Evolutionary conservation across 2,888 invertebrate genomes (phyloP).

Genomic region (Labia minor): DNA sequence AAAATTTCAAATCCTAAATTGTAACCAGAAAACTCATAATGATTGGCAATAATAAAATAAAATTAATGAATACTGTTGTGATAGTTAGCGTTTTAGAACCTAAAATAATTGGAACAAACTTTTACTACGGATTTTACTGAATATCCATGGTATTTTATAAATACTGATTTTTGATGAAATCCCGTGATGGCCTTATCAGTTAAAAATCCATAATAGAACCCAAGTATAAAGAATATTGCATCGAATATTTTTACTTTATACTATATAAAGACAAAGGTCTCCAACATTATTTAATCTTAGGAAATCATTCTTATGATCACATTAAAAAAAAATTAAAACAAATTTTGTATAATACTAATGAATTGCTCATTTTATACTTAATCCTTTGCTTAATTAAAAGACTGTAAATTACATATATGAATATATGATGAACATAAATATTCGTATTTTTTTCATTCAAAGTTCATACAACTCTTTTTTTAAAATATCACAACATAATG

Average conservation of each 20-base stretch:
- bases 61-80: neutral
- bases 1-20: neutral
- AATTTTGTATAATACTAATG: neutral
- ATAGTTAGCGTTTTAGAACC: neutral
- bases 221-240: neutral
- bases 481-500: neutral
- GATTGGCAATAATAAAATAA: neutral
- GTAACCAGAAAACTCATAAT: neutral
- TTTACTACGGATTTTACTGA: conserved; percentile 2
- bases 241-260: neutral
- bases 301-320: neutral
- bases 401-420: neutral
- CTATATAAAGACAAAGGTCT: conserved; percentile 5
- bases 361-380: conserved; percentile 13
- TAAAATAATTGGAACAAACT: neutral
- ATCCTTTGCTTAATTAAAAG: neutral
- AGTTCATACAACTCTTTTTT: neutral
- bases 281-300: neutral
- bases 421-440: neutral
- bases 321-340: neutral
- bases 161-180: neutral
- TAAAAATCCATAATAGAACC: neutral
- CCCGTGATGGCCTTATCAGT: neutral
- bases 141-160: neutral
- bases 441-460: neutral